Percentiles rank a stretch among this genome's conserved stretches.
Conservation (phyloP, 2,113 vertebrate genomes). For the Oceanites oceanicus region DNA sequence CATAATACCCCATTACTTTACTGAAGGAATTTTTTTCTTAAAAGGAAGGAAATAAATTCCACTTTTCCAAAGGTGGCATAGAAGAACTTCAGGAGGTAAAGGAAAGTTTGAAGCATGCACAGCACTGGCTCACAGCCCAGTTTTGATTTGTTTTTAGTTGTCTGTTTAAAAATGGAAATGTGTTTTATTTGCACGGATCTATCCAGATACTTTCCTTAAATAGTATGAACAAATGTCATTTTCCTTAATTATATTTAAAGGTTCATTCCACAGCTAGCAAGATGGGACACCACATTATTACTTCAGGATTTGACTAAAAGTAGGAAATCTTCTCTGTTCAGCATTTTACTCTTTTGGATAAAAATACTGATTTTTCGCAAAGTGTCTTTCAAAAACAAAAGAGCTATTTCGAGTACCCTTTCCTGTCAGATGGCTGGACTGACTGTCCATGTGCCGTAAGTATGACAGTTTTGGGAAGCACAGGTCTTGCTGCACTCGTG, state of each 20-base stretch:
- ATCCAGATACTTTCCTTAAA: not conserved
- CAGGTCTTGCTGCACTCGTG: not conserved
- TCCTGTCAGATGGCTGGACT: not conserved
- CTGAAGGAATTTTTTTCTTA: not conserved
- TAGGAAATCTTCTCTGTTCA: not conserved
- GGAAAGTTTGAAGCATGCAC: not conserved
- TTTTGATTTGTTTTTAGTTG: not conserved
- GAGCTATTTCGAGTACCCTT: not conserved
- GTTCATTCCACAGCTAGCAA: not conserved
- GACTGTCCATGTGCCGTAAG: not conserved
- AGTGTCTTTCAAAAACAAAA: constrained; percentile 6
- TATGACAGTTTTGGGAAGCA: constrained; percentile 15
- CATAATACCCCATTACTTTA: not conserved
- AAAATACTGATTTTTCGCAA: not conserved
- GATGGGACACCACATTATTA: not conserved
- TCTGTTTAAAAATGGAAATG: not conserved
- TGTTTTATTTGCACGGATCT: not conserved
- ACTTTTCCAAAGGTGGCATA: not conserved
- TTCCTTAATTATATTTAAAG: not conserved
- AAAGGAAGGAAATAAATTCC: not conserved
- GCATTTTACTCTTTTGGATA: not conserved
- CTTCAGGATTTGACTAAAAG: not conserved
- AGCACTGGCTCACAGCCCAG: not conserved
- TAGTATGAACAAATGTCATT: not conserved
- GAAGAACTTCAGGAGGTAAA: not conserved